Conservation (phyloP, 2,888 invertebrate genomes). For the Agrotis ipsilon region DNA sequence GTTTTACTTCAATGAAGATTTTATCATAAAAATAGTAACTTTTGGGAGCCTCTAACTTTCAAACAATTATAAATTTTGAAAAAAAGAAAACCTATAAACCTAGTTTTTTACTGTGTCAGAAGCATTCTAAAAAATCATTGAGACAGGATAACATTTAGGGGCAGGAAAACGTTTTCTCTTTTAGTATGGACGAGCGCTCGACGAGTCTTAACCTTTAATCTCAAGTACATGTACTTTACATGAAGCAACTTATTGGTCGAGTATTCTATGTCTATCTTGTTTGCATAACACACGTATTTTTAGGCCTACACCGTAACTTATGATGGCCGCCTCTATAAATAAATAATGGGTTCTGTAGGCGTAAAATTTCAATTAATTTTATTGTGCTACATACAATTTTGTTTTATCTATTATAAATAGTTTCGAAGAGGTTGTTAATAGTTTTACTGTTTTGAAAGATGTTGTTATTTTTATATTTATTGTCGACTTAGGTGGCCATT, state of each 20-base stretch:
- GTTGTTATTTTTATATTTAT: too few relatives aligned
- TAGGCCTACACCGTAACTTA: slow-evolving; percentile 6
- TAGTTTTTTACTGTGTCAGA: too few relatives aligned
- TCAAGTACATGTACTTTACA: slow-evolving; percentile 19
- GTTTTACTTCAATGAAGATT: too few relatives aligned
- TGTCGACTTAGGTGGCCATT: too few relatives aligned
- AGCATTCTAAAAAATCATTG: too few relatives aligned
- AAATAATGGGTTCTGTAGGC: not conserved
- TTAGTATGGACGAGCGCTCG: too few relatives aligned
- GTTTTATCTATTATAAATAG: not conserved
- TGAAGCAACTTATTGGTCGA: slow-evolving; percentile 36
- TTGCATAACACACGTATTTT: slow-evolving; percentile 38
- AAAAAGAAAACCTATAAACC: too few relatives aligned
- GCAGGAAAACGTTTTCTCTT: too few relatives aligned
- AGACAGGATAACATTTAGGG: too few relatives aligned
- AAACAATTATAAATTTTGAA: too few relatives aligned
- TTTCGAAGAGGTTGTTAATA: not conserved
- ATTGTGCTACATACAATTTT: not conserved
- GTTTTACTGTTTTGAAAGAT: not conserved
- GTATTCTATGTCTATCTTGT: slow-evolving; percentile 8
- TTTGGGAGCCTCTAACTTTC: too few relatives aligned
- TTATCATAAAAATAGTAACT: too few relatives aligned
- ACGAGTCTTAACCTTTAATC: not conserved
- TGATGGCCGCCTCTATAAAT: not conserved
- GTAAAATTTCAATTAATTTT: not conserved